These are phyloP conservation scores for Oreonectes daqikongensis DNA, from an alignment of 2,797 vertebrate genomes.

Conservation along the genomic window DNA sequence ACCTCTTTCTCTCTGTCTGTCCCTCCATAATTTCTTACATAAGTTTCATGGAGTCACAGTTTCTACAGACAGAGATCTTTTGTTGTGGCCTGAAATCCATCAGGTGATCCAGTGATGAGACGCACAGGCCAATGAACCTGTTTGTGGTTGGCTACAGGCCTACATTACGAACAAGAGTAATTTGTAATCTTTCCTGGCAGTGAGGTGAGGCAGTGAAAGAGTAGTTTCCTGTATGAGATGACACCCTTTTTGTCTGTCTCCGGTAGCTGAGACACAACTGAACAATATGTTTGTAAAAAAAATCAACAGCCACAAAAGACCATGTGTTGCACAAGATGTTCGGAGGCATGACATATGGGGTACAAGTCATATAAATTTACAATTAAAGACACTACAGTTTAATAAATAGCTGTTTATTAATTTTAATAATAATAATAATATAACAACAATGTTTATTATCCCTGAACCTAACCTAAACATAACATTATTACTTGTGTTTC, in stretches of 20 bases:
- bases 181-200: constrained; percentile 46
- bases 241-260: constrained; percentile 36
- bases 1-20: background rate
- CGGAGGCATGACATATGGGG: background rate
- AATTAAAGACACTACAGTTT: too few relatives aligned
- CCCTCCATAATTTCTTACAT: background rate
- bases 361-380: too few relatives aligned
- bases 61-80: constrained; percentile 34
- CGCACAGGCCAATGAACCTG: constrained; percentile 41
- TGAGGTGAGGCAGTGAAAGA: constrained; percentile 44
- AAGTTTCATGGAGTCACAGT: constrained; percentile 14
- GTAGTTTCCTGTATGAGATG: constrained; percentile 45
- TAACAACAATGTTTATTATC: too few relatives aligned
- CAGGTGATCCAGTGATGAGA: constrained; percentile 36
- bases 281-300: background rate
- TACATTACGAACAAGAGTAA: constrained; percentile 46
- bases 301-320: background rate
- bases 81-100: constrained; percentile 35
- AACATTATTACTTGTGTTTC: too few relatives aligned
- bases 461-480: too few relatives aligned
- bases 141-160: constrained; percentile 40
- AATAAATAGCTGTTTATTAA: too few relatives aligned
- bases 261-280: constrained; percentile 2
- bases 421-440: too few relatives aligned
- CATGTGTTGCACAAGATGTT: background rate